Percentiles rank a stretch among this genome's conserved stretches.
Evolutionary conservation across 2,113 vertebrate species (phyloP).

Genomic region (Dissostichus mawsoni): DNA sequence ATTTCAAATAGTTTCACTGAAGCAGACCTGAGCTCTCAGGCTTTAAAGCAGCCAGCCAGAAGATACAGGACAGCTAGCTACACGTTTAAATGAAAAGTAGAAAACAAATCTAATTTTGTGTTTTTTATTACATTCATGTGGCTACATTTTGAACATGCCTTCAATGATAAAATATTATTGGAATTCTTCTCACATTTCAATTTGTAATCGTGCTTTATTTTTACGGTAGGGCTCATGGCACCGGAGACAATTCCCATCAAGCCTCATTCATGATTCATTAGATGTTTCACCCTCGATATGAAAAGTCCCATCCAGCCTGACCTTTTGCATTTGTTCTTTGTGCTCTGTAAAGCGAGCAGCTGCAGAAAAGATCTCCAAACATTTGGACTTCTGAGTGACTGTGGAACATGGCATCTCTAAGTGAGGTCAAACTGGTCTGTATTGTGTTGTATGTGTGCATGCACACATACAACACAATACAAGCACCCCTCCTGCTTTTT

Average conservation of each 20-base stretch:
- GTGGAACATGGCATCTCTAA: constrained; percentile 4
- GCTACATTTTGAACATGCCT: background rate
- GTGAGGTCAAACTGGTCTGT: constrained; percentile 17
- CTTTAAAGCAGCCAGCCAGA: constrained; percentile 17
- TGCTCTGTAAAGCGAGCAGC: background rate
- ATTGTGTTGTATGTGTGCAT: background rate
- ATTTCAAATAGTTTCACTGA: background rate
- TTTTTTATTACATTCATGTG: background rate
- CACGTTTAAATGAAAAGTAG: background rate
- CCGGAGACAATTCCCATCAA: constrained; percentile 19
- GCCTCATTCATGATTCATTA: constrained; percentile 44
- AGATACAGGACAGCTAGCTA: constrained; percentile 12
- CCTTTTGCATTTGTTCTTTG: constrained; percentile 28
- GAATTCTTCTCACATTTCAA: constrained; percentile 16
- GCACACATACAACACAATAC: background rate
- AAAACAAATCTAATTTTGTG: background rate
- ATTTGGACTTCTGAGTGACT: background rate
- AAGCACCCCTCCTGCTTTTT: constrained; percentile 7
- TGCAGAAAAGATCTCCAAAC: background rate
- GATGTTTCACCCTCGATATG: constrained; percentile 1
- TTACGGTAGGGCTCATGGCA: background rate
- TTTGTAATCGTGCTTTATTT: constrained; percentile 28
- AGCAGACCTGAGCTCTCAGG: constrained; percentile 3
- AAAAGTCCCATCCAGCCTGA: constrained; percentile 21
- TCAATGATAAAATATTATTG: background rate